A percentile compares a stretch with the other conserved stretches of the same genome.
These are phyloP conservation scores for Thamnophis sirtalis DNA, from an alignment of 2,113 vertebrate species.

Conservation along the genomic window DNA sequence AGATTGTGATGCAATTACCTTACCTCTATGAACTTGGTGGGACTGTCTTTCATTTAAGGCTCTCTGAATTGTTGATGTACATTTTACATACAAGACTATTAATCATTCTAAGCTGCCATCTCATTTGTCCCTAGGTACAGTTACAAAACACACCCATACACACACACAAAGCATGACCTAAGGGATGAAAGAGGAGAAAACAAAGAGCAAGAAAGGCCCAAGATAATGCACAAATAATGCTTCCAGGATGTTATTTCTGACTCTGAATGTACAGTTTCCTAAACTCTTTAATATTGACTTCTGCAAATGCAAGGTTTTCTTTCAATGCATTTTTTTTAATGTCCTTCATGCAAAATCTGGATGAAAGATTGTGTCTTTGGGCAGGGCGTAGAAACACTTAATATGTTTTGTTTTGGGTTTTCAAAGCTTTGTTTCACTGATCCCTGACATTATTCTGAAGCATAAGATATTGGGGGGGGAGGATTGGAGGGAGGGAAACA, in stretches of 20 bases:
- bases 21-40: slow-evolving; percentile 1
- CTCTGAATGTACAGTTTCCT: neutral
- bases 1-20: neutral
- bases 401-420: slow-evolving; percentile 43
- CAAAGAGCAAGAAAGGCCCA: slow-evolving; percentile 5
- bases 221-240: neutral
- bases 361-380: slow-evolving; percentile 65
- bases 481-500: neutral
- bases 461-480: slow-evolving; percentile 51
- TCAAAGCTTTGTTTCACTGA: slow-evolving; percentile 61
- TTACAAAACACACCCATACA: neutral
- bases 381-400: slow-evolving; percentile 64
- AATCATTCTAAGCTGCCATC: slow-evolving; percentile 55
- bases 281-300: slow-evolving; percentile 14
- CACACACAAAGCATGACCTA: slow-evolving; percentile 61
- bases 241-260: slow-evolving; percentile 27
- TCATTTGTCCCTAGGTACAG: slow-evolving; percentile 55
- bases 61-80: slow-evolving; percentile 41
- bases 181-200: slow-evolving; percentile 34
- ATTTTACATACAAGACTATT: slow-evolving; percentile 34
- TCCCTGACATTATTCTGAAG: slow-evolving; percentile 64
- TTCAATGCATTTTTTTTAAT: neutral
- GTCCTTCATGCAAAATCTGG: slow-evolving; percentile 55
- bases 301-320: neutral
- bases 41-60: neutral